phyloP scores from a whole-genome alignment of 2,888 invertebrate genomes.

The Nomada ruficornis region DNA sequence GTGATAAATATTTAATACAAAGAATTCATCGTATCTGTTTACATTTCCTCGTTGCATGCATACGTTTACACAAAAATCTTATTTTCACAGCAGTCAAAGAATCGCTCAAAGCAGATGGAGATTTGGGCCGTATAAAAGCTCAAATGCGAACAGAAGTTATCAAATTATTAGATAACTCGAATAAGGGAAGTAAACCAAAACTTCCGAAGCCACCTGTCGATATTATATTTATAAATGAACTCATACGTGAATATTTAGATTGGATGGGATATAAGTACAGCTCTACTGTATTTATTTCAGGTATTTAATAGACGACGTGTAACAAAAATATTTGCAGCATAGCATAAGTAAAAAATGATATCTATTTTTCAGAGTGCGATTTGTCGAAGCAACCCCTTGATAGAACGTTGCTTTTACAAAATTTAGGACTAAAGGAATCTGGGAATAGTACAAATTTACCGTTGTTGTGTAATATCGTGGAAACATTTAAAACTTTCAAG shows the following conservation, averaged over 20 bases:
- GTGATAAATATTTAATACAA: conserved; percentile 1
- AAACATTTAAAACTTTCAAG: conserved; percentile 84
- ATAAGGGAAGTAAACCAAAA: conserved; percentile 69
- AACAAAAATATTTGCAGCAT: background rate
- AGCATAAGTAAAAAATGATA: background rate
- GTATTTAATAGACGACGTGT: conserved; percentile 65
- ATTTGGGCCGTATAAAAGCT: conserved; percentile 80
- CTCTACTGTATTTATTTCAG: conserved; percentile 86
- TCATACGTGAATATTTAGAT: conserved; percentile 88
- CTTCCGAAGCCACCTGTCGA: conserved; percentile 76
- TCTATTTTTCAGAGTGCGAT: conserved; percentile 77
- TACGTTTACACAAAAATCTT: background rate
- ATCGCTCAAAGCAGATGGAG: conserved; percentile 79
- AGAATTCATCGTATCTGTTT: background rate
- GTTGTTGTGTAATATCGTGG: conserved; percentile 85
- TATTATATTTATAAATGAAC: conserved; percentile 87
- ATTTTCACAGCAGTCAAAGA: conserved; percentile 77
- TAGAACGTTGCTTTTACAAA: conserved; percentile 76
- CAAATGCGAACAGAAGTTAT: conserved; percentile 82
- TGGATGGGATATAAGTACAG: conserved; percentile 90
- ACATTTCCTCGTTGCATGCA: background rate
- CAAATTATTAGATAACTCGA: conserved; percentile 77
- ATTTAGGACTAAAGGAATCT: conserved; percentile 85
- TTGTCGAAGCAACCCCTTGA: conserved; percentile 79
- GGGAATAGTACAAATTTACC: conserved; percentile 86